phyloP scores from a whole-genome alignment of 2,888 invertebrate genomes.

The Aethes cnicana region DNA sequence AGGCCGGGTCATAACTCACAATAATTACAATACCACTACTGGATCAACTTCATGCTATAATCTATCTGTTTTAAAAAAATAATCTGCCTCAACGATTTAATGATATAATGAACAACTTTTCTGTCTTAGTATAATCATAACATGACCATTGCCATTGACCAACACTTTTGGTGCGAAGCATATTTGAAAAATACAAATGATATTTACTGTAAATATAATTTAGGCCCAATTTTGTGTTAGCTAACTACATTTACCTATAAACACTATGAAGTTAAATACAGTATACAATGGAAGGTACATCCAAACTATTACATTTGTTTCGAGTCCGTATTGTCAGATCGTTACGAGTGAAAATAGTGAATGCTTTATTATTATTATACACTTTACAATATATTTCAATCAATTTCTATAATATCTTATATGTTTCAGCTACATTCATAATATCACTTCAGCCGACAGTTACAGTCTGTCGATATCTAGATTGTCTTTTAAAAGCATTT shows the following conservation, averaged over 20 bases:
- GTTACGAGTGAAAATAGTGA: constrained; percentile 60
- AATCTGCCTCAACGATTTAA: constrained; percentile 17
- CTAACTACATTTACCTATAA: constrained; percentile 28
- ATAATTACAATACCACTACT: constrained; percentile 1
- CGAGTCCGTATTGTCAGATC: constrained; percentile 64
- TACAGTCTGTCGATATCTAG: constrained; percentile 48
- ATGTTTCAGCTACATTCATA: constrained; percentile 61
- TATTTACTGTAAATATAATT: constrained; percentile 43
- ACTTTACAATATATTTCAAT: constrained; percentile 43
- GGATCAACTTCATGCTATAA: constrained; percentile 12
- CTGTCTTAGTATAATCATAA: constrained; percentile 12
- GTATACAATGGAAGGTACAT: constrained; percentile 49
- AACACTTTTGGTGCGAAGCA: constrained; percentile 31
- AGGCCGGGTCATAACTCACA: constrained; percentile 6
- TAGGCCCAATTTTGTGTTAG: constrained; percentile 44
- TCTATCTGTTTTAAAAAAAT: constrained; percentile 27
- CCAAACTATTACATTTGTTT: constrained; percentile 42
- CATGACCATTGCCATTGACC: no score
- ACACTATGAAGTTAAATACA: constrained; percentile 34
- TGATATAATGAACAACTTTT: constrained; percentile 11
- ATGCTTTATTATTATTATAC: constrained; percentile 44
- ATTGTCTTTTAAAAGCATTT: constrained; percentile 66
- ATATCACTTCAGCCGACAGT: constrained; percentile 66
- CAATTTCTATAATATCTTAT: constrained; percentile 45
- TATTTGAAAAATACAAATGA: constrained; percentile 41